phyloP scores from a whole-genome alignment of 2,888 invertebrate genomes.

The Phania funesta region DNA sequence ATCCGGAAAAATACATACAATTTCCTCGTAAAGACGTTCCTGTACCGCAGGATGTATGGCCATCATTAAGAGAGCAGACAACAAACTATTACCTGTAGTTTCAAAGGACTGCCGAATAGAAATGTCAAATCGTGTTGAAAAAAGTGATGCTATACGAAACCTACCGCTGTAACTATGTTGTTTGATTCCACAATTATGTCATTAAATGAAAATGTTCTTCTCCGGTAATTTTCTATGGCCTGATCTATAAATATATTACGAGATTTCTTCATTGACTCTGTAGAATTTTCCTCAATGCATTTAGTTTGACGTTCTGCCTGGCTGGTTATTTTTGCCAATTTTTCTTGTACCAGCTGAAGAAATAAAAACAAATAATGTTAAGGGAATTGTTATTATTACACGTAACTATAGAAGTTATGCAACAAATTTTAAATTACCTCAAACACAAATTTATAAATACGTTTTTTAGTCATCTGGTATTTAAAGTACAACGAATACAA shows the following conservation, averaged over 20 bases:
- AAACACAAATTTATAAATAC: not conserved
- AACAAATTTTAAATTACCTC: not conserved
- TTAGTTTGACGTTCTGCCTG: not conserved
- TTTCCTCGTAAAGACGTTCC: slow-evolving; percentile 67
- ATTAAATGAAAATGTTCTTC: slow-evolving; percentile 63
- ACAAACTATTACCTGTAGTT: slow-evolving; percentile 67
- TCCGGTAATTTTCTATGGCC: slow-evolving; percentile 67
- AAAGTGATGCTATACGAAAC: slow-evolving; percentile 21
- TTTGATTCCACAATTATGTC: slow-evolving; percentile 69
- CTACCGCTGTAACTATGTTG: slow-evolving; percentile 68
- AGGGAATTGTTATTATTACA: not conserved
- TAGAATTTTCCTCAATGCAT: not conserved
- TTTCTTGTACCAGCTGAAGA: slow-evolving; percentile 7
- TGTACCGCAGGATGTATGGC: slow-evolving; percentile 68
- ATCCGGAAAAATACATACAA: slow-evolving; percentile 65
- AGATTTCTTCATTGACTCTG: slow-evolving; percentile 55
- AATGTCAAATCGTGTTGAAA: no score
- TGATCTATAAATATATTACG: slow-evolving; percentile 71
- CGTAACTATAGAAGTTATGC: no score
- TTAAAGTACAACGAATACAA: not conserved
- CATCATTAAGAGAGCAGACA: slow-evolving; percentile 67
- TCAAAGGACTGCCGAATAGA: slow-evolving; percentile 65
- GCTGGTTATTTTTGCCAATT: not conserved
- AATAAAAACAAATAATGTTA: not conserved
- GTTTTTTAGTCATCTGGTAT: not conserved